Conservation (phyloP, 1,140 invertebrate species). For the Papilio xuthus region DNA sequence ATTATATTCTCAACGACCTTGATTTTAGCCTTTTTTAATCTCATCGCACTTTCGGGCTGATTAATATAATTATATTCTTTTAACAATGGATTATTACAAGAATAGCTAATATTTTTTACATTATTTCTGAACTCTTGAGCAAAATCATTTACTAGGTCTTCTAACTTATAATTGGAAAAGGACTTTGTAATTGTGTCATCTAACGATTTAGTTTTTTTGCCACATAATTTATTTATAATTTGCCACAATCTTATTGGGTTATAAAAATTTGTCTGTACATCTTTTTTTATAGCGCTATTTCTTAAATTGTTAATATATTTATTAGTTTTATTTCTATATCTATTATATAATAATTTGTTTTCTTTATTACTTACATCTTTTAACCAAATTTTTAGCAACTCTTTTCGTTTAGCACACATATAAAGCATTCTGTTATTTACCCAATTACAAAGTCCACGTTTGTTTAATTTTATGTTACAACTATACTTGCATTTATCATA, state of each 20-base stretch:
- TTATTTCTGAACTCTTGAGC: slow-evolving; percentile 32
- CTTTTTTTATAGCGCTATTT: slow-evolving; percentile 38
- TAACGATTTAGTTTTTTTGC: slow-evolving; percentile 37
- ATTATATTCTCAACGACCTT: slow-evolving; percentile 34
- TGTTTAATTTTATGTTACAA: slow-evolving; percentile 7
- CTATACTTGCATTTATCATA: slow-evolving; percentile 16
- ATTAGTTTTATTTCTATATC: slow-evolving; percentile 48
- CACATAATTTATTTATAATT: slow-evolving; percentile 39
- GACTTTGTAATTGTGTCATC: slow-evolving; percentile 30
- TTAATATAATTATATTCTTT: neutral
- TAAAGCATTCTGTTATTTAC: slow-evolving; percentile 39
- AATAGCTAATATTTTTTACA: slow-evolving; percentile 37
- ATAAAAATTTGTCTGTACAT: slow-evolving; percentile 30
- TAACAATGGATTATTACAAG: slow-evolving; percentile 39
- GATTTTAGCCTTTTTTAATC: slow-evolving; percentile 23
- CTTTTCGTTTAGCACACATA: slow-evolving; percentile 42
- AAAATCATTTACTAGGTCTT: slow-evolving; percentile 42
- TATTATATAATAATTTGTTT: slow-evolving; percentile 45
- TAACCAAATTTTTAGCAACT: slow-evolving; percentile 37
- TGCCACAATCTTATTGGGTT: slow-evolving; percentile 40
- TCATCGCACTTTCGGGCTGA: slow-evolving; percentile 25
- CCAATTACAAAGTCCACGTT: slow-evolving; percentile 29
- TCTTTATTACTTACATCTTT: slow-evolving; percentile 39
- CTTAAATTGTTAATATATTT: slow-evolving; percentile 41
- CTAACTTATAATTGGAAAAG: slow-evolving; percentile 38